phyloP scores from a whole-genome alignment of 2,113 vertebrate genomes.

The Ammospiza nelsoni region DNA sequence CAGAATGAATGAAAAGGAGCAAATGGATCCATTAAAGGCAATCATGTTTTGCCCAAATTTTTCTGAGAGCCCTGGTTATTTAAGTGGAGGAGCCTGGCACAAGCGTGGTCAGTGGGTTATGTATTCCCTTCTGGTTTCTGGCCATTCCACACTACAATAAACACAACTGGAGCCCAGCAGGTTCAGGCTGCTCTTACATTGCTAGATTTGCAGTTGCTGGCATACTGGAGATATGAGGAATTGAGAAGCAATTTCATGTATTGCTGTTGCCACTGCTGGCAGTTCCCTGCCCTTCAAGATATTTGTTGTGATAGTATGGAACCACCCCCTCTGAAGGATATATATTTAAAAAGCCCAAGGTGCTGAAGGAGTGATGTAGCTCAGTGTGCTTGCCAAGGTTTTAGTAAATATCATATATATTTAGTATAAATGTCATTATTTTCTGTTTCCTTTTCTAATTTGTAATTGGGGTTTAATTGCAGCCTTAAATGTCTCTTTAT shows the following conservation, averaged over 20 bases:
- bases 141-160: neutral
- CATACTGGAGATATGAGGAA: conserved; percentile 33
- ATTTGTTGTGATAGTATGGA: conserved; percentile 32
- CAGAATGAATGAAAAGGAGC: neutral
- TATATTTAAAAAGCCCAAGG: neutral
- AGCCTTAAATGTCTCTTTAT: neutral
- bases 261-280: conserved; percentile 51
- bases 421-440: neutral
- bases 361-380: neutral
- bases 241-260: conserved; percentile 59
- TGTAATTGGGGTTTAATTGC: neutral
- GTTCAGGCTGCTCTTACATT: conserved; percentile 16
- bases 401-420: neutral
- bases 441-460: neutral
- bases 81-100: neutral
- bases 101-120: neutral
- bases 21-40: neutral
- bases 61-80: neutral
- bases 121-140: neutral
- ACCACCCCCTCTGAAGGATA: neutral
- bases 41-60: neutral
- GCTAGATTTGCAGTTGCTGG: conserved; percentile 47
- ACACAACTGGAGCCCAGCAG: neutral
- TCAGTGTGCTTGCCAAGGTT: neutral
- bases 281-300: conserved; percentile 38